Evolutionary conservation across 2,888 invertebrate species (phyloP).

Genomic region (Branchipolynoe longqiensis): DNA sequence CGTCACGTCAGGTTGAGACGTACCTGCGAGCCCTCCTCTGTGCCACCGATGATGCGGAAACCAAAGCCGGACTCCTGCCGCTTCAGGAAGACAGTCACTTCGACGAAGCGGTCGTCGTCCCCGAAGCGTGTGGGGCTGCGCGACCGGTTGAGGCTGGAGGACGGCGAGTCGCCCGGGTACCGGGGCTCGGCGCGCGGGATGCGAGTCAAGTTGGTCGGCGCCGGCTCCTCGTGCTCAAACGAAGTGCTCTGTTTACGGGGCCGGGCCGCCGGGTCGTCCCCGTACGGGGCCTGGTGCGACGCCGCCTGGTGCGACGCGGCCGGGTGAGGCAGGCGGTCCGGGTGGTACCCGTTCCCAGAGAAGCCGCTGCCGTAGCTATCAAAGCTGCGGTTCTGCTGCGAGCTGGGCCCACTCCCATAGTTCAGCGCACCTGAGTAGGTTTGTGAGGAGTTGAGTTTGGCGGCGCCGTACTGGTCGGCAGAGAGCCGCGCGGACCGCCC

Average conservation of each 20-base stretch:
- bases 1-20: conserved; percentile 28
- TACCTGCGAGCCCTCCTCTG: conserved; percentile 96
- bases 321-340: conserved; percentile 31
- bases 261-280: neutral
- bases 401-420: conserved; percentile 22
- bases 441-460: conserved; percentile 56
- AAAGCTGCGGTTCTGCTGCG: conserved; percentile 48
- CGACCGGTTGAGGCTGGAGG: conserved; percentile 59
- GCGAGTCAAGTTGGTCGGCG: conserved; percentile 76
- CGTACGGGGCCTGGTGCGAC: neutral
- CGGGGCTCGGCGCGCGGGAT: conserved; percentile 69
- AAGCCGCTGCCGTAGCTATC: conserved; percentile 3
- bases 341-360: conserved; percentile 7
- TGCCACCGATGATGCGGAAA: conserved; percentile 98
- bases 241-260: conserved; percentile 84
- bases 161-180: conserved; percentile 68
- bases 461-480: conserved; percentile 17
- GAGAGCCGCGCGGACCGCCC: conserved; percentile 27
- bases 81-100: conserved; percentile 90
- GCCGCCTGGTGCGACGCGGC: neutral
- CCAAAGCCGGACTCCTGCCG: conserved; percentile 98
- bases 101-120: conserved; percentile 81
- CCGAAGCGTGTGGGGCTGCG: conserved; percentile 63
- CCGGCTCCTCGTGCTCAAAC: conserved; percentile 85
- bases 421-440: conserved; percentile 38